phyloP scores from a whole-genome alignment of 2,888 invertebrate genomes.

The Agrochola litura region DNA sequence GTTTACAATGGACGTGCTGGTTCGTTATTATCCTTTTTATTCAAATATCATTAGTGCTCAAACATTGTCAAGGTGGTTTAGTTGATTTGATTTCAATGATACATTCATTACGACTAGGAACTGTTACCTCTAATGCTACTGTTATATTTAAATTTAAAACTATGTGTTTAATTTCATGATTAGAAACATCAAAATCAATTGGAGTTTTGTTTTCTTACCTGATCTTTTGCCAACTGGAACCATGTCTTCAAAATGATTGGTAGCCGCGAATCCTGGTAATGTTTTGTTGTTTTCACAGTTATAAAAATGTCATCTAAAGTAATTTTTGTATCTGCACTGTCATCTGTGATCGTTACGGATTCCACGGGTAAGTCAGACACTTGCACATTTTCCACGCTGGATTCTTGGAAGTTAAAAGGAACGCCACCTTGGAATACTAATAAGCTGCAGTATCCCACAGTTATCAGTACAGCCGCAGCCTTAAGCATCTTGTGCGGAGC shows the following conservation, averaged over 20 bases:
- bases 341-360: slow-evolving; percentile 85
- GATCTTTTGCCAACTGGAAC: slow-evolving; percentile 97
- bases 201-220: slow-evolving; percentile 91
- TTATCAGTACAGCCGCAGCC: slow-evolving; percentile 88
- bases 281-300: slow-evolving; percentile 98
- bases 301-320: slow-evolving; percentile 97
- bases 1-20: slow-evolving; percentile 28
- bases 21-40: slow-evolving; percentile 39
- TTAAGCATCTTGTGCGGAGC: slow-evolving; percentile 87
- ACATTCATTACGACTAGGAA: slow-evolving; percentile 10
- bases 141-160: neutral
- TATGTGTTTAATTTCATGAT: neutral
- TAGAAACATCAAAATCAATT: neutral
- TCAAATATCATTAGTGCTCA: slow-evolving; percentile 47
- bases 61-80: slow-evolving; percentile 11
- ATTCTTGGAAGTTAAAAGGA: slow-evolving; percentile 88
- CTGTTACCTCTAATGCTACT: neutral
- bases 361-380: slow-evolving; percentile 86
- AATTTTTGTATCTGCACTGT: slow-evolving; percentile 90
- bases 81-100: slow-evolving; percentile 24
- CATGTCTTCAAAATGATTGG: slow-evolving; percentile 98
- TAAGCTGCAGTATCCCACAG: slow-evolving; percentile 91
- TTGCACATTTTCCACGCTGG: slow-evolving; percentile 84
- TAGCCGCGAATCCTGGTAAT: slow-evolving; percentile 96
- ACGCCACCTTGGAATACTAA: slow-evolving; percentile 91